Evolutionary conservation across 2,888 invertebrate species (phyloP).

Genomic region (Nasonia oneida): DNA sequence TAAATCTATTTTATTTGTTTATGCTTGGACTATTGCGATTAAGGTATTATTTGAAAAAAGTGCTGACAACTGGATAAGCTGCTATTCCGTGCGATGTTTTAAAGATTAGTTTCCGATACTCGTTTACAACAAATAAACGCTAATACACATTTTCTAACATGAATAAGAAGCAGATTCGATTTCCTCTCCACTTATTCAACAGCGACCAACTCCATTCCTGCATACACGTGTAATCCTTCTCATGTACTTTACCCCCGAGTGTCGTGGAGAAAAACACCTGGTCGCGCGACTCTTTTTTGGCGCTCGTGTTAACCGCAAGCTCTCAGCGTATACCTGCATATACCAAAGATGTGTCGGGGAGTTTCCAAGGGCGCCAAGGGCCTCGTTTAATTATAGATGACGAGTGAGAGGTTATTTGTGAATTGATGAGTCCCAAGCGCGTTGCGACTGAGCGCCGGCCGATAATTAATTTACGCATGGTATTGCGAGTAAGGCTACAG

Average conservation of each 20-base stretch:
- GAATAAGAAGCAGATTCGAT: not conserved
- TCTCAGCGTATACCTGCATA: not conserved
- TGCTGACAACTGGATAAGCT: too few species aligned
- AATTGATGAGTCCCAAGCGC: slow-evolving; percentile 46
- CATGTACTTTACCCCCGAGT: not conserved
- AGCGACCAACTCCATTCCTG: not conserved
- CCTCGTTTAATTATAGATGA: slow-evolving; percentile 49
- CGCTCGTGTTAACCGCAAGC: not conserved
- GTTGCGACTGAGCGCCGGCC: not conserved
- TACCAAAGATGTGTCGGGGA: not conserved
- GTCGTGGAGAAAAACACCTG: not conserved
- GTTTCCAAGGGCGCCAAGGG: slow-evolving; percentile 22
- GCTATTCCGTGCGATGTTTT: too few species aligned
- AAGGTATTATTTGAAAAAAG: too few species aligned
- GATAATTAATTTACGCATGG: slow-evolving; percentile 49
- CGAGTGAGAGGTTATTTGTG: slow-evolving; percentile 35
- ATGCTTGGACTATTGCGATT: too few species aligned
- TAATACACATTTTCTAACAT: too few species aligned
- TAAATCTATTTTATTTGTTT: too few species aligned
- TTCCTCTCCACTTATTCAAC: not conserved
- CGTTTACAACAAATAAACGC: too few species aligned
- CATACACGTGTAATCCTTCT: not conserved
- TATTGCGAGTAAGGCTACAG: slow-evolving; percentile 10
- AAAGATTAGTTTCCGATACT: too few species aligned
- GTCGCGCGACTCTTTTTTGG: not conserved